Base-by-base conservation (phyloP, 2,113 vertebrate species). In the Heterochromis multidens region DNA sequence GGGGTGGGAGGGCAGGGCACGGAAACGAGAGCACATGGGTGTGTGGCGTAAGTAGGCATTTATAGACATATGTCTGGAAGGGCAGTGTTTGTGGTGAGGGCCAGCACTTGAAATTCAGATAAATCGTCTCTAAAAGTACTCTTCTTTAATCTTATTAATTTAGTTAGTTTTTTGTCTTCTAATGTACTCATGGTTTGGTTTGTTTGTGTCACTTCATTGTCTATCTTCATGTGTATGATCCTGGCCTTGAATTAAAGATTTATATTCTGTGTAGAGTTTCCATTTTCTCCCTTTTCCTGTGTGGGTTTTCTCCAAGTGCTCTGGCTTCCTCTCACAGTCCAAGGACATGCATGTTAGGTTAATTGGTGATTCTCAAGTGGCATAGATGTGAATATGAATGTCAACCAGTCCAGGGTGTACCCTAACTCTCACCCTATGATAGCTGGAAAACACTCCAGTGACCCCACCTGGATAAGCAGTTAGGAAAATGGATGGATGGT, bases 301-400 rank as follows among this genome's bases (percentile, higher is more conserved):
- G 19, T 70, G 40, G 13, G 23, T 43, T 25, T 14, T 43, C n/a
- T 10, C 63, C 1, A 0, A 8, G 0, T 70, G 0, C 23, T 72
- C 43, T 72, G 25, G 10, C 17, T 49, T 72, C 21, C 43, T 31
- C 43, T 17, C 25, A 31, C 25, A 74, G 0, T 31, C 67, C 43
- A 31, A 21, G 52, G 5, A 52, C 67, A 0, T 13, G 17, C 0
- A 52, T 49, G 0, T 49, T 72, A 27, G 25, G 0, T 72, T 29
- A 49, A 21, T 3, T 0, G 40, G 25, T 72, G 63, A 6, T 19
- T 46, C 37, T 19, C 67, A 49, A 29, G 40, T 21, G 65, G 46
- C 37, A 70, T 27, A 49, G 0, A 43, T 72, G 16, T 21, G 12
- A 72, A 49, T 49, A 40, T 72, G 43, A 46, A 4, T 14, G 16